Conservation (phyloP, 2,113 vertebrate genomes). For the Callaeas wilsoni region DNA sequence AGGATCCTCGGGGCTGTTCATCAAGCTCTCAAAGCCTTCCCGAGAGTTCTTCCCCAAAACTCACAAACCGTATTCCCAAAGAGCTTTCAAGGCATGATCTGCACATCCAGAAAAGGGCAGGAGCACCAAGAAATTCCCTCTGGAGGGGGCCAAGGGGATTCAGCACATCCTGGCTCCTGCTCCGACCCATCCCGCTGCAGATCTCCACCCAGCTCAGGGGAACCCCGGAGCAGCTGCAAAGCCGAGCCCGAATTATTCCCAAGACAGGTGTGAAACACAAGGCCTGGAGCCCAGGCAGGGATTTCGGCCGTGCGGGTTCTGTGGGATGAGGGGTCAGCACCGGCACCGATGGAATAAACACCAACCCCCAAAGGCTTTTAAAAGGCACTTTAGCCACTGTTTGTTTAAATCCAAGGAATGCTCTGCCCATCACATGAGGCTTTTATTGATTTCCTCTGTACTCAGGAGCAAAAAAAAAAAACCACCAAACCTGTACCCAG, state of each 20-base stretch:
- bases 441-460: background rate
- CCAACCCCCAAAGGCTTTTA: background rate
- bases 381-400: background rate
- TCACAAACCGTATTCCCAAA: rapidly evolving
- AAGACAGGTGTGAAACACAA: rapidly evolving
- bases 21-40: background rate
- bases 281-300: background rate
- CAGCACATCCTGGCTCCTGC: background rate
- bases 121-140: rapidly evolving
- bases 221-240: background rate
- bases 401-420: background rate
- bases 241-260: background rate
- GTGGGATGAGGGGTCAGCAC: background rate
- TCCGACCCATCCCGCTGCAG: background rate
- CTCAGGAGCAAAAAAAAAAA: background rate
- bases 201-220: background rate
- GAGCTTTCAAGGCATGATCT: rapidly evolving
- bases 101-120: background rate
- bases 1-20: background rate
- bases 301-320: rapidly evolving
- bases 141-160: background rate
- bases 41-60: background rate
- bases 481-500: background rate
- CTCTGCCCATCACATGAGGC: background rate
- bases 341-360: rapidly evolving